These are phyloP conservation scores for Lophotriccus pileatus DNA, from an alignment of 2,797 vertebrate genomes.

Conservation along the genomic window DNA sequence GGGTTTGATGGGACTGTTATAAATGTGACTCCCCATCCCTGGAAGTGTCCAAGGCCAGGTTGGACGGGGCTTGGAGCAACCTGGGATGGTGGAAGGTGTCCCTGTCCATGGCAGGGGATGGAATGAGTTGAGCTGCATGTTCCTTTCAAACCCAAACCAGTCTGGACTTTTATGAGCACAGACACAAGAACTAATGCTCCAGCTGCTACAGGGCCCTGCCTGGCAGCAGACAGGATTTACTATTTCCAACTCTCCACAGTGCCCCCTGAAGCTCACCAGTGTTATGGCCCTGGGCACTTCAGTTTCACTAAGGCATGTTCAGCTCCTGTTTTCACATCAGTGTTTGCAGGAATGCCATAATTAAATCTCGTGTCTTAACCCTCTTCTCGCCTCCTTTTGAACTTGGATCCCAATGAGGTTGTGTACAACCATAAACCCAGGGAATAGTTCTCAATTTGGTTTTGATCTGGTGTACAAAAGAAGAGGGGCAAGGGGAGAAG, in stretches of 20 bases:
- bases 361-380: neutral
- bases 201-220: neutral
- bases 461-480: neutral
- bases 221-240: neutral
- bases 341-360: neutral
- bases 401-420: neutral
- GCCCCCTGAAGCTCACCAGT: neutral
- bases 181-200: neutral
- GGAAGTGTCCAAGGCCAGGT: neutral
- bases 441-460: neutral
- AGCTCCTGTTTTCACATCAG: neutral
- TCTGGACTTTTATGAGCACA: neutral
- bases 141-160: neutral
- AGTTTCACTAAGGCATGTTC: neutral
- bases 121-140: neutral
- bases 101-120: neutral
- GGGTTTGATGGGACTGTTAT: neutral
- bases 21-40: accelerated
- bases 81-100: neutral
- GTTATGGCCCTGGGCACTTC: neutral
- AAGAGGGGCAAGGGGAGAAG: neutral
- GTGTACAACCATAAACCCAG: neutral
- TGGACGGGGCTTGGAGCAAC: neutral
- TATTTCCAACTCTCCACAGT: neutral
- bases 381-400: neutral